Conservation (phyloP, 1,140 invertebrate genomes). For the Metaphire vulgaris region DNA sequence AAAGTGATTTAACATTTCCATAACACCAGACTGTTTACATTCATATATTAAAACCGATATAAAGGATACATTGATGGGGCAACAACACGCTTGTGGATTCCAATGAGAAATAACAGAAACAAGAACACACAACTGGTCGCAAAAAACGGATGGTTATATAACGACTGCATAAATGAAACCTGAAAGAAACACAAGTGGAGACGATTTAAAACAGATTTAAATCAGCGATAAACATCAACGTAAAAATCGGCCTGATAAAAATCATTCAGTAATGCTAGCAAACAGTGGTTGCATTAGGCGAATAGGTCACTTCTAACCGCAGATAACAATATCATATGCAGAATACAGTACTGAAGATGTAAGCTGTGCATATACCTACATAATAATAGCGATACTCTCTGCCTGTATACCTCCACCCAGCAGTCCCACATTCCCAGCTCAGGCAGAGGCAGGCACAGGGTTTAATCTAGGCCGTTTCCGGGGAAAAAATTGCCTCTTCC, state of each 20-base stretch:
- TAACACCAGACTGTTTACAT: too few species aligned
- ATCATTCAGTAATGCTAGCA: background rate
- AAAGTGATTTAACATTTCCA: too few species aligned
- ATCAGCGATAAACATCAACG: background rate
- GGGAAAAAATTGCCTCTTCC: too few species aligned
- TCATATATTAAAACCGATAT: background rate
- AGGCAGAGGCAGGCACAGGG: too few species aligned
- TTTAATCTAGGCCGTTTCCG: too few species aligned
- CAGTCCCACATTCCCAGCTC: too few species aligned
- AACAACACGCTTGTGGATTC: constrained; percentile 89
- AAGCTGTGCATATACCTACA: too few species aligned
- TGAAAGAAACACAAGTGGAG: constrained; percentile 41
- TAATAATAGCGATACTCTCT: too few species aligned
- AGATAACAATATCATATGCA: background rate
- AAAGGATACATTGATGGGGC: constrained; percentile 77
- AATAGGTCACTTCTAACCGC: background rate
- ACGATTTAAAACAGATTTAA: too few species aligned
- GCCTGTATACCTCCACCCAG: too few species aligned
- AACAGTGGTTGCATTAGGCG: background rate
- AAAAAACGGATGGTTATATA: constrained; percentile 93
- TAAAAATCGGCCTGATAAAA: too few species aligned
- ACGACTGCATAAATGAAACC: constrained; percentile 78
- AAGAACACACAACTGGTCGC: constrained; percentile 78
- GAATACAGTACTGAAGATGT: background rate
- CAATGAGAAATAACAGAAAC: constrained; percentile 79